Conservation (phyloP, 2,797 vertebrate genomes). For the Lates japonicus region DNA sequence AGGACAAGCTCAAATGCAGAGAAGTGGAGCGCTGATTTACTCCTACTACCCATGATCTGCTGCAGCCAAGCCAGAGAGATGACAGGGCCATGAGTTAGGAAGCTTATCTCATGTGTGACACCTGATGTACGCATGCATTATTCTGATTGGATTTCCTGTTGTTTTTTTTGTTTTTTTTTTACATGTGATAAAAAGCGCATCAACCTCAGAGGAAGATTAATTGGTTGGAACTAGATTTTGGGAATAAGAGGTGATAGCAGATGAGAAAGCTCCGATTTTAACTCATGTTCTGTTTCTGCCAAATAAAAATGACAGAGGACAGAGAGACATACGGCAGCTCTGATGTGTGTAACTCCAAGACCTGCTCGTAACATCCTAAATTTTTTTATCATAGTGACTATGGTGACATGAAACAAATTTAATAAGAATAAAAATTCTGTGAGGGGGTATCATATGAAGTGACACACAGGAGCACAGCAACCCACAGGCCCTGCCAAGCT, state of each 20-base stretch:
- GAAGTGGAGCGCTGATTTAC: conserved; percentile 41
- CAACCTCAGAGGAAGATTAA: background rate
- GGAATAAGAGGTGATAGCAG: conserved; percentile 45
- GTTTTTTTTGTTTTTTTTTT: background rate
- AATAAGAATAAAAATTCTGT: conserved; percentile 2
- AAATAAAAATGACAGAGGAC: conserved; percentile 42
- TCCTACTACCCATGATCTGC: conserved; percentile 42
- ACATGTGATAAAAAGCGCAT: background rate
- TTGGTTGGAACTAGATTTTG: background rate
- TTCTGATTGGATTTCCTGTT: background rate
- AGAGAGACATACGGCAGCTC: conserved; percentile 39
- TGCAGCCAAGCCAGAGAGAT: conserved; percentile 61
- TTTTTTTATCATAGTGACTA: background rate
- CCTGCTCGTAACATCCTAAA: background rate
- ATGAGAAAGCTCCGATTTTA: conserved; percentile 54
- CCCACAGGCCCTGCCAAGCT: conserved; percentile 67
- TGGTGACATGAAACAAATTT: background rate
- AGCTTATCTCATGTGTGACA: conserved; percentile 64
- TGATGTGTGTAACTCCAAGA: conserved; percentile 74
- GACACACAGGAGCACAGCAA: conserved; percentile 76
- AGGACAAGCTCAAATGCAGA: conserved; percentile 63
- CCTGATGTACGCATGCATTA: conserved; percentile 8
- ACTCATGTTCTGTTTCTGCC: conserved; percentile 61
- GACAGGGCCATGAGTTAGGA: conserved; percentile 63
- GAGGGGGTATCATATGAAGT: conserved; percentile 63